phyloP scores from a whole-genome alignment of 92 coral and sea anemone species.

The Desmophyllum pertusum region DNA sequence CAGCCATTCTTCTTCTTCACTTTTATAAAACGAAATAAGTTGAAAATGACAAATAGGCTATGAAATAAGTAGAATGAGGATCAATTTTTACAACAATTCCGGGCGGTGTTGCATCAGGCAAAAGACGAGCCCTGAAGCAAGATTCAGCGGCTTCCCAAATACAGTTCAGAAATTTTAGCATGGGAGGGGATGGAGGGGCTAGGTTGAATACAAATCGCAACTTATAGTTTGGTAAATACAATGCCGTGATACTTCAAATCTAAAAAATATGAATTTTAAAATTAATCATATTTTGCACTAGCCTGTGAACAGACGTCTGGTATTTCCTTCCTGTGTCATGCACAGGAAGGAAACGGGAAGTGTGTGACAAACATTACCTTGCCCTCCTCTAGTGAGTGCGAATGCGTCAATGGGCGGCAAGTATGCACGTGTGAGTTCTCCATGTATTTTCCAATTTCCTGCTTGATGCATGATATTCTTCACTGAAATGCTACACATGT shows the following conservation, averaged over 20 bases:
- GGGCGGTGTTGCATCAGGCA: slow-evolving; percentile 60
- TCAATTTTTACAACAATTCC: neutral
- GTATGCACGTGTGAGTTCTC: neutral
- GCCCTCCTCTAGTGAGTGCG: neutral
- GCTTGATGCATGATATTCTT: neutral
- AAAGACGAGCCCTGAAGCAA: slow-evolving; percentile 1
- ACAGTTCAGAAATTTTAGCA: neutral
- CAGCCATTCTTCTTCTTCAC: neutral
- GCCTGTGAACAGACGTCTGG: too few relatives aligned
- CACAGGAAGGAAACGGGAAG: too few relatives aligned
- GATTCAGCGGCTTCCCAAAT: slow-evolving; percentile 15
- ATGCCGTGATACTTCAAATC: neutral
- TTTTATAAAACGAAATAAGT: neutral
- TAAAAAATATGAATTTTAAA: too few relatives aligned
- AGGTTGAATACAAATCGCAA: too few relatives aligned
- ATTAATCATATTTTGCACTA: too few relatives aligned
- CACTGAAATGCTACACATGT: neutral
- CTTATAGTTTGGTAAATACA: neutral
- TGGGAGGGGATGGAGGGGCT: neutral
- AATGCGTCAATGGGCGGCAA: slow-evolving; percentile 21
- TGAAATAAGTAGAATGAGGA: neutral
- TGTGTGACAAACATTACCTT: neutral
- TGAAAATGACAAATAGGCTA: neutral
- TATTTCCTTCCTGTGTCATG: too few relatives aligned
- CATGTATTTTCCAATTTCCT: neutral